Percentiles rank a stretch among this genome's conserved stretches.
Evolutionary conservation across 2,888 invertebrate species (phyloP).

Genomic region (Sympetrum striolatum): DNA sequence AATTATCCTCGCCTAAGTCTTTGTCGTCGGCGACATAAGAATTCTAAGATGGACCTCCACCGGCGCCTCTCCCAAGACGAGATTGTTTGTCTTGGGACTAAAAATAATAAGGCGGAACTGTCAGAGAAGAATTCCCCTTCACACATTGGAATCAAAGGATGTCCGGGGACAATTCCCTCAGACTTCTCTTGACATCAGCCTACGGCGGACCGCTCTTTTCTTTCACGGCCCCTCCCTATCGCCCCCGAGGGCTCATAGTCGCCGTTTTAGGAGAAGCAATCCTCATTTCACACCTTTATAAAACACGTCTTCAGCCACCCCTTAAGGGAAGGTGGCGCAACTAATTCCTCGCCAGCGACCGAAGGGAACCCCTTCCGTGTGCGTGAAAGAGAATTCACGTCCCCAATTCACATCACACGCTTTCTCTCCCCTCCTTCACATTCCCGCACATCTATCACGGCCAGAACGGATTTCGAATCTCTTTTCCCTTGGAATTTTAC

Average conservation of each 20-base stretch:
- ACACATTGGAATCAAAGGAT: not conserved
- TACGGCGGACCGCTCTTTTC: not conserved
- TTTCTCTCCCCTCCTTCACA: not conserved
- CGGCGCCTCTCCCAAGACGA: too few relatives aligned
- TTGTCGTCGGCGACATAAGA: too few relatives aligned
- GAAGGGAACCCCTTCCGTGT: constrained; percentile 2
- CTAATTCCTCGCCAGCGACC: not conserved
- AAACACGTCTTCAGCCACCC: not conserved
- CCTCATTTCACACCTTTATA: constrained; percentile 17
- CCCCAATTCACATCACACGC: not conserved
- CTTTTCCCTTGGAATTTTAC: too few relatives aligned
- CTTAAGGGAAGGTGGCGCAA: not conserved
- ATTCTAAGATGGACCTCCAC: too few relatives aligned
- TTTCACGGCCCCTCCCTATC: not conserved
- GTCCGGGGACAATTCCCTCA: not conserved
- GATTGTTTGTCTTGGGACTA: too few relatives aligned
- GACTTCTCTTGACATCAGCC: not conserved
- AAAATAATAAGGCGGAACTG: not conserved
- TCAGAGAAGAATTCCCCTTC: not conserved
- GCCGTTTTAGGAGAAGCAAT: constrained; percentile 18
- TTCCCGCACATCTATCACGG: not conserved
- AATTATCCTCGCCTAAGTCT: too few relatives aligned
- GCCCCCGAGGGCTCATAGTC: not conserved
- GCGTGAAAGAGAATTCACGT: not conserved
- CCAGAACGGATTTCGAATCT: not conserved